Evolutionary conservation across 2,888 invertebrate genomes (phyloP).

Genomic region (Eueremaeus valkanovi): DNA sequence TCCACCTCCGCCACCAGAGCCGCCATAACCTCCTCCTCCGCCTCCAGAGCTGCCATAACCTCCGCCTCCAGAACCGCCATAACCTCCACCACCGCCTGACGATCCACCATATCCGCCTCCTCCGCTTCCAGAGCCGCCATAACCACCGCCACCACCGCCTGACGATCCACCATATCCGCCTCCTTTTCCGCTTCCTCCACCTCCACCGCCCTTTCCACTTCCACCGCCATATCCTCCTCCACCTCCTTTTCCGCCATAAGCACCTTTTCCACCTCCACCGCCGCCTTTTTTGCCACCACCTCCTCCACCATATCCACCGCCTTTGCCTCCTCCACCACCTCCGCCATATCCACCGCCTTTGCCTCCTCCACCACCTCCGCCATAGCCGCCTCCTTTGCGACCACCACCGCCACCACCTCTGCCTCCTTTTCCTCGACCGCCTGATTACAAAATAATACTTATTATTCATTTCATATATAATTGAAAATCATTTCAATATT

Average conservation of each 20-base stretch:
- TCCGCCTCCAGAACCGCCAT: neutral
- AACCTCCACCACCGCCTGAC: neutral
- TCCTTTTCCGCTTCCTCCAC: neutral
- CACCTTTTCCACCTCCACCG: neutral
- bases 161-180: too few relatives aligned
- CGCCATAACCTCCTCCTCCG: neutral
- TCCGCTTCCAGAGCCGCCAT: too few relatives aligned
- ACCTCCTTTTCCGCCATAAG: neutral
- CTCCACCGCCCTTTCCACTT: neutral
- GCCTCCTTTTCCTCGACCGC: neutral
- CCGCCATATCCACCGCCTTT: neutral
- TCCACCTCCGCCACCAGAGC: neutral
- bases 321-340: neutral
- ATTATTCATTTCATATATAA: neutral
- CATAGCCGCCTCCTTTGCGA: neutral
- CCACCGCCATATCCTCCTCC: slow-evolving; percentile 4
- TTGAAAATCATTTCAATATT: neutral
- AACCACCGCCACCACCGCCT: neutral
- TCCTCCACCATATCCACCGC: neutral
- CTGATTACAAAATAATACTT: neutral
- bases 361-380: neutral
- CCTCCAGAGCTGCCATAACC: neutral
- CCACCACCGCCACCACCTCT: neutral
- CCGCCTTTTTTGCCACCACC: slow-evolving; percentile 12
- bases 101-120: neutral